Evolutionary conservation across 2,113 vertebrate genomes (phyloP).

Genomic region (Condylura cristata): DNA sequence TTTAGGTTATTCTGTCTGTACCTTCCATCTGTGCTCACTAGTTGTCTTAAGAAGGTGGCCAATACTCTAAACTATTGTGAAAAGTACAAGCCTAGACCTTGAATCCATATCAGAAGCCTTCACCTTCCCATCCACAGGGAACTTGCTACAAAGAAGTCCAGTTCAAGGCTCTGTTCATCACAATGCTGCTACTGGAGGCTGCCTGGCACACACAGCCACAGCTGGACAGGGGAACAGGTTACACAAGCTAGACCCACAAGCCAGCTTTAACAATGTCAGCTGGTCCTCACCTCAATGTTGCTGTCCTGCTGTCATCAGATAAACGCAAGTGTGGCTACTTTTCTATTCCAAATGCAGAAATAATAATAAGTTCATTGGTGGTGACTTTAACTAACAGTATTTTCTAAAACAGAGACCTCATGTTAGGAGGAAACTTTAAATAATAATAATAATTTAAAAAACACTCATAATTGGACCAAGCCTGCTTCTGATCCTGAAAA

Average conservation of each 20-base stretch:
- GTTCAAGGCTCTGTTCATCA: rapidly evolving
- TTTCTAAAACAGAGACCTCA: not conserved
- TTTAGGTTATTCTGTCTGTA: not conserved
- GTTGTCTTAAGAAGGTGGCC: not conserved
- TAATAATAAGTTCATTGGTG: not conserved
- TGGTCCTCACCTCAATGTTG: rapidly evolving
- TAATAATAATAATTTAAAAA: not conserved
- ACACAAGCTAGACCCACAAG: not conserved
- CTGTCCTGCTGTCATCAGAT: not conserved
- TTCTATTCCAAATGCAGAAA: not conserved
- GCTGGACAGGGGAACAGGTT: not conserved
- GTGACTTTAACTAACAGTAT: too few species aligned
- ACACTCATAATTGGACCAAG: not conserved
- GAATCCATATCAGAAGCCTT: not conserved
- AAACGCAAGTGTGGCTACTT: not conserved
- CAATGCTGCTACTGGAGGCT: rapidly evolving
- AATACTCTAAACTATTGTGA: not conserved
- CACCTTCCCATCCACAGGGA: not conserved
- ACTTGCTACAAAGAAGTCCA: not conserved
- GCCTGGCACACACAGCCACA: not conserved
- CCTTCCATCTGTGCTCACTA: not conserved
- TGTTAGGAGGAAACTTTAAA: not conserved
- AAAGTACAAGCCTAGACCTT: conserved; percentile 6
- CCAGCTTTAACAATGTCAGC: rapidly evolving
- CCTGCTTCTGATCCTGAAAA: rapidly evolving